Percentiles rank a stretch among this genome's conserved stretches.
These are phyloP conservation scores for Prunella strophiata DNA, from an alignment of 2,797 vertebrate genomes.

Conservation along the genomic window DNA sequence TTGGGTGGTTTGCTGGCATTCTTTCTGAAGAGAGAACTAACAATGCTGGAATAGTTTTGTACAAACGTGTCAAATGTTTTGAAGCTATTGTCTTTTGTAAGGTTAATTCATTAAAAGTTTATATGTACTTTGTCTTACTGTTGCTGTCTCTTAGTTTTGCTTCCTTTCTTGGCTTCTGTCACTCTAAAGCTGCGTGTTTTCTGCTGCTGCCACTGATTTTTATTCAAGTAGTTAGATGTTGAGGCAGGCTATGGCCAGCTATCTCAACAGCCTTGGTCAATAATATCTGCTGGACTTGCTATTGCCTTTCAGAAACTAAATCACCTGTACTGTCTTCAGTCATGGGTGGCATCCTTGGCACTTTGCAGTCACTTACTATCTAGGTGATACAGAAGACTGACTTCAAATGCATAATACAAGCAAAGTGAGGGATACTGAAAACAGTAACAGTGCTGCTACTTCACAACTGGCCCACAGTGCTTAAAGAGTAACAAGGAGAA, in stretches of 20 bases:
- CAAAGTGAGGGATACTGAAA: neutral
- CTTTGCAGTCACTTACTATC: neutral
- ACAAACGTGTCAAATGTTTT: conserved; percentile 87
- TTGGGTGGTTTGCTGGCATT: conserved; percentile 66
- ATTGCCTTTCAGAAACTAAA: neutral
- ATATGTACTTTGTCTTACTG: conserved; percentile 85
- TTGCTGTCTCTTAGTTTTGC: conserved; percentile 52
- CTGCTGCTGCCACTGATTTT: neutral
- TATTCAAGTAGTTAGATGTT: neutral
- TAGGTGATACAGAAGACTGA: neutral
- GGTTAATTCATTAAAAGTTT: conserved; percentile 97
- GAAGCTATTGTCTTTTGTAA: conserved; percentile 92
- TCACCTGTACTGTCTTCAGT: neutral
- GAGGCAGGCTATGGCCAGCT: neutral
- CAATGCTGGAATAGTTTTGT: conserved; percentile 82
- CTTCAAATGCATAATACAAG: neutral
- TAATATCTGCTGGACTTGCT: neutral
- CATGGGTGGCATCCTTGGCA: neutral
- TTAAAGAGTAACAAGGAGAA: neutral
- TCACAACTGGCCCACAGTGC: neutral
- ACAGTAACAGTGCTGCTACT: neutral
- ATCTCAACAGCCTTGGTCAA: neutral
- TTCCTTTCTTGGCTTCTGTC: conserved; percentile 7
- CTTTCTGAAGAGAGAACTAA: conserved; percentile 74
- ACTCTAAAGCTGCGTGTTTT: neutral